Evolutionary conservation across 2,797 vertebrate species (phyloP).

Genomic region (Euphonia xanthogaster): DNA sequence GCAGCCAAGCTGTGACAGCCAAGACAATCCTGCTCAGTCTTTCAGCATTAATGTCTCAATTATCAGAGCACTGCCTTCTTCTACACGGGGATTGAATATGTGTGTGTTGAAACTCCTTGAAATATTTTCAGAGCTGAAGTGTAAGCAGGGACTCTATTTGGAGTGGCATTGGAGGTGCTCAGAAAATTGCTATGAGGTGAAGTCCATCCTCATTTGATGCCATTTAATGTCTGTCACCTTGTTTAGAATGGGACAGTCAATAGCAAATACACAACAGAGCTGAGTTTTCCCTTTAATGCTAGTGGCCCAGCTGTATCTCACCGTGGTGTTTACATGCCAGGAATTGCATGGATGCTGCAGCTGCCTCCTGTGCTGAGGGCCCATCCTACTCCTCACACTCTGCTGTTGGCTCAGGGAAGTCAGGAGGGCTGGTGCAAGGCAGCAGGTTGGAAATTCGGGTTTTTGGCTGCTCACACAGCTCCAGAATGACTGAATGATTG

Average conservation of each 20-base stretch:
- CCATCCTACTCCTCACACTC: background rate
- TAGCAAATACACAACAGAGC: background rate
- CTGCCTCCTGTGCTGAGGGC: background rate
- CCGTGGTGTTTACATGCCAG: accelerated
- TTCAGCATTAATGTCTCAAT: background rate
- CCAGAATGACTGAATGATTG: background rate
- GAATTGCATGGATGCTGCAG: background rate
- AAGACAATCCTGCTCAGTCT: background rate
- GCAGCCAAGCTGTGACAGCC: background rate
- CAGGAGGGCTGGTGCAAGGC: background rate
- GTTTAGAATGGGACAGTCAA: background rate
- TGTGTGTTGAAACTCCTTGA: background rate
- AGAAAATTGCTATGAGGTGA: background rate
- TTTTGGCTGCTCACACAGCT: background rate
- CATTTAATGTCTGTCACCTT: background rate
- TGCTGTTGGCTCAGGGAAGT: background rate
- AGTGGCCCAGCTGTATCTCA: background rate
- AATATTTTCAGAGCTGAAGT: background rate
- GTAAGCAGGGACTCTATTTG: background rate
- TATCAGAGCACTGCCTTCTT: background rate
- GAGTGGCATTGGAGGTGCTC: background rate
- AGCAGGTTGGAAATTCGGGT: background rate
- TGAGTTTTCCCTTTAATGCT: background rate
- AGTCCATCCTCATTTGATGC: background rate
- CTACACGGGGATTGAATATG: accelerated